Evolutionary conservation across 2,888 invertebrate species (phyloP), one percentile per base, ranked within the genome.

Genomic region (Lithophane ornitopus): DNA sequence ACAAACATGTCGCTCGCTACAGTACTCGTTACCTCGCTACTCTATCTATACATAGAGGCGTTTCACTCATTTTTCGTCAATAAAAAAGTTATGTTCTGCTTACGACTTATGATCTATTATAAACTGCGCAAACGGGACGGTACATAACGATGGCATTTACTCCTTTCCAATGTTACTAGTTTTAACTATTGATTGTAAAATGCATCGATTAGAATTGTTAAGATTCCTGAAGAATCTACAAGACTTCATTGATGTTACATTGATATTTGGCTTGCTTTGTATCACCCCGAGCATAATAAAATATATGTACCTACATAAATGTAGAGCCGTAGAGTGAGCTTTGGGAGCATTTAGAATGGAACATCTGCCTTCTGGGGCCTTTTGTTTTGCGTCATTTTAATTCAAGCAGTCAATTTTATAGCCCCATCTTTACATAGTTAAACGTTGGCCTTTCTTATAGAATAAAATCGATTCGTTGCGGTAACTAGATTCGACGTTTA

Each of bases 1-100:
- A 95, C 95, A 96, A 96, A 96, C 95, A 95, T 95, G 94, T 95
- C 94, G 93, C 91, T 93, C 92, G 91, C 92, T 91, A 84, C 88
- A 86, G 84, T 88, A 85, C 80, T 84, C 81, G 84, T 87, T 82
- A 88, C 81, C 74, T 87, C 91, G 89, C 90, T 90, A 85, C 90
- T 93, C 92, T 93, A 90, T 92, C 91, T 91, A 91, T 91, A 85
- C 90, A 85, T 91, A 91, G 90, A 91, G 91, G 90, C 89, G 90
- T 92, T 92, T 92, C 90, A 91, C 90, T 92, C 92, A 90, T 89
- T 91, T 91, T 90, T 91, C 88, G 88, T 94, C 93, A 94, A 94
- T 93, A 94, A 92, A 93, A 92, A 92, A 91, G 90, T 90, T 90
- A 89, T 90, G 91, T 89, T 92, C 88, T 81, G 76, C 78, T 75